Percentiles rank a stretch among this genome's conserved stretches.
phyloP scores from a whole-genome alignment of 2,113 vertebrate species.

The Mobula birostris region DNA sequence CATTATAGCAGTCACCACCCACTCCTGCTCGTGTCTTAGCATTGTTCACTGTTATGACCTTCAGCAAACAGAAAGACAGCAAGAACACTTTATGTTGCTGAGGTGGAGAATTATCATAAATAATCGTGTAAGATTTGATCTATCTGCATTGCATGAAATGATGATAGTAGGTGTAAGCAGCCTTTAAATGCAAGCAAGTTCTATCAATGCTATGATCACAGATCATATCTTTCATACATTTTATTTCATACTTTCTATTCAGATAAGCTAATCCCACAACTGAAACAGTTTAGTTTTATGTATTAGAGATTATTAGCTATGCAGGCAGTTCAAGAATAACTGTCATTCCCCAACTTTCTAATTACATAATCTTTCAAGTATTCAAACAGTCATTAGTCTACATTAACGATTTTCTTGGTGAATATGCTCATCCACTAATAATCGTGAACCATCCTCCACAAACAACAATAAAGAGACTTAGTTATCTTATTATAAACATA shows the following conservation, averaged over 20 bases:
- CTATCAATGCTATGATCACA: neutral
- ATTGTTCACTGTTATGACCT: neutral
- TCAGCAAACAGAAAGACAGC: neutral
- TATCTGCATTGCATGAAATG: neutral
- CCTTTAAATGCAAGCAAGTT: neutral
- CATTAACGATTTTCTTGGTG: neutral
- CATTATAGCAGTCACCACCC: neutral
- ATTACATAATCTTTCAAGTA: neutral
- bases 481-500: neutral
- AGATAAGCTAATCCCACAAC: constrained; percentile 6
- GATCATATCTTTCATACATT: neutral
- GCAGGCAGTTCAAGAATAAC: neutral
- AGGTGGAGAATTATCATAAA: neutral
- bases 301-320: neutral
- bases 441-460: neutral
- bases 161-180: neutral
- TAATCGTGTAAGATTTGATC: neutral
- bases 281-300: neutral
- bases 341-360: neutral
- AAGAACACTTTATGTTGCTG: neutral
- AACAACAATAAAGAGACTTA: neutral
- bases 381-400: neutral
- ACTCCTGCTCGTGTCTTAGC: neutral
- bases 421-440: neutral
- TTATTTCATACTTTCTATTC: neutral